Evolutionary conservation across 2,797 vertebrate species (phyloP), one percentile per base, ranked within the genome.

Genomic region (Sebastes taczanowskii): DNA sequence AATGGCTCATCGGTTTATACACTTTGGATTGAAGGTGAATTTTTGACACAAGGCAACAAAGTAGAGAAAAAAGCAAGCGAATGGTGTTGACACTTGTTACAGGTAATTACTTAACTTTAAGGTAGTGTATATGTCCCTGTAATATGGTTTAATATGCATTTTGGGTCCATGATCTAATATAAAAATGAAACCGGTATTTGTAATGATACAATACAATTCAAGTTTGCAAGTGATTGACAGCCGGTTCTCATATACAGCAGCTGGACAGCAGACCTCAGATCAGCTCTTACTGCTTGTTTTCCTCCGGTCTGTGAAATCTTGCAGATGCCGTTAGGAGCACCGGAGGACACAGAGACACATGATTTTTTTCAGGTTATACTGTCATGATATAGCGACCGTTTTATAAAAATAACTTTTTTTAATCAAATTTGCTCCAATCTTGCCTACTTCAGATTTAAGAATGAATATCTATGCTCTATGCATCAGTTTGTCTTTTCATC

Each of bases 1-100:
- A 82, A 38, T 74, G 76, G 76, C 56, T 83, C 80, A 46, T 34
- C 30, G 8, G 67, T 32, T 58, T 76, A 14, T n/a, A 27, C 9
- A 53, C 6, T 72, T 35, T 59, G 67, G 53, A 22, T 2, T 63
- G 22, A 74, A 71, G 30, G 25, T 68, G 64, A 25, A 38, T 20
- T 79, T 66, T 29, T 73, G 14, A 59, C 61, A 63, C n/a, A 16
- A 13, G 35, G 42, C 8, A 18, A 27, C 2, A 60, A 10, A 35
- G 7, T 30, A 11, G 8, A 18, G 14, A 63, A 30, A 14, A 14
- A 67, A 20, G 11, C 9, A 30, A 55, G 49, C 18, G 6, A 38
- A 22, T 20, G 13, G 18, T 52, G 18, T 5, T 18, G 46, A 11
- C 3, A 35, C 30, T 30, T 49, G 13, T 58, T 11, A 38, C 35